Percentiles rank a stretch among this genome's conserved stretches.
Evolutionary conservation across 2,797 vertebrate species (phyloP).

Genomic region (Gobionotothen gibberifrons): DNA sequence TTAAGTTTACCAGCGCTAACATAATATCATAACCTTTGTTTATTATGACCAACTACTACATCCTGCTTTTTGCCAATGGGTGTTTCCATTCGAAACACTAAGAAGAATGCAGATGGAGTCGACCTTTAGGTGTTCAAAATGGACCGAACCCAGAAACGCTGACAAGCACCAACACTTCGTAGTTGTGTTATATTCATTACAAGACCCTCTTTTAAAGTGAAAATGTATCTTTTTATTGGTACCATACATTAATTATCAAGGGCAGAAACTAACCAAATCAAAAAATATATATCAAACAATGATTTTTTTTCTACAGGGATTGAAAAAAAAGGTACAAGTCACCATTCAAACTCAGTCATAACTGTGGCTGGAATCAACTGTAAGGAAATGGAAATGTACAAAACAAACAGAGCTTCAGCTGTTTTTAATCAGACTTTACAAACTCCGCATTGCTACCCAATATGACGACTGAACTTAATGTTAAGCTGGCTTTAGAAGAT

Average conservation of each 20-base stretch:
- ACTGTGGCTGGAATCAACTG: conserved; percentile 62
- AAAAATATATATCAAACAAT: conserved; percentile 86
- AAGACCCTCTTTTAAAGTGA: conserved; percentile 81
- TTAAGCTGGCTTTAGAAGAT: conserved; percentile 70
- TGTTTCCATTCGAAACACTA: no score
- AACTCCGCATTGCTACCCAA: conserved; percentile 69
- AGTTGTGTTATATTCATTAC: neutral
- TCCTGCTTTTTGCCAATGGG: no score
- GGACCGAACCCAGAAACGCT: neutral
- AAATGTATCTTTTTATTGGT: conserved; percentile 94
- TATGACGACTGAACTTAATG: conserved; percentile 63
- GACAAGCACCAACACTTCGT: neutral
- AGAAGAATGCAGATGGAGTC: no score
- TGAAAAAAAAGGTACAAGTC: conserved; percentile 82
- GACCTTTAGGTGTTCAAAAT: neutral
- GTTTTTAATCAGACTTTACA: conserved; percentile 62
- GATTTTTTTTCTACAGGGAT: conserved; percentile 81
- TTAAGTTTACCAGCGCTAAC: no score
- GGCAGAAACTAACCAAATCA: conserved; percentile 91
- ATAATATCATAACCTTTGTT: no score
- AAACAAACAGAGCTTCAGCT: conserved; percentile 63
- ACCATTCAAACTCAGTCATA: conserved; percentile 77
- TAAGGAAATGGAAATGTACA: conserved; percentile 72
- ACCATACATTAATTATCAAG: conserved; percentile 97
- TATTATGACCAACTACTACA: no score